Percentiles rank a stretch among this genome's conserved stretches.
These are phyloP conservation scores for Aleadryas rufinucha DNA, from an alignment of 2,113 vertebrate genomes.

Conservation along the genomic window DNA sequence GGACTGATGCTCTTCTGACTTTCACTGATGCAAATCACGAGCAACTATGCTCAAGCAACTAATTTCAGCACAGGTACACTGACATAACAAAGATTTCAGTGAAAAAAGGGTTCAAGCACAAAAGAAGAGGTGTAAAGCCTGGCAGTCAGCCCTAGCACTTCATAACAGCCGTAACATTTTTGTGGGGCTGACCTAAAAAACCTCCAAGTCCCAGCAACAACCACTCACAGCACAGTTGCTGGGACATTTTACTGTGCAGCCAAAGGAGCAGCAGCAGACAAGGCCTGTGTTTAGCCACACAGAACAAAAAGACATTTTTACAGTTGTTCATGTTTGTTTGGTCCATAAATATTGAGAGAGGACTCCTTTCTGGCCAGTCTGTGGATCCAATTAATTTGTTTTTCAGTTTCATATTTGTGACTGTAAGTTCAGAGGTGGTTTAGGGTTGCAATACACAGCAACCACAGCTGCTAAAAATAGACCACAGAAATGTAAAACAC, in stretches of 20 bases:
- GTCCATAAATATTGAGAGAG: neutral
- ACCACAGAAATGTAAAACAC: neutral
- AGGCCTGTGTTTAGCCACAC: neutral
- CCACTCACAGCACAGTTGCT: neutral
- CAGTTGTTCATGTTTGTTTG: neutral
- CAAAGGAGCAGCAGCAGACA: neutral
- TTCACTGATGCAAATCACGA: neutral
- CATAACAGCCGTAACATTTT: neutral
- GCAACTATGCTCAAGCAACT: neutral
- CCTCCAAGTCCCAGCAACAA: fast-evolving
- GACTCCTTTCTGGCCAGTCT: neutral
- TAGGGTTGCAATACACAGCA: neutral
- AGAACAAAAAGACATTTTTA: neutral
- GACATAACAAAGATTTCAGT: neutral
- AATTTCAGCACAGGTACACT: neutral
- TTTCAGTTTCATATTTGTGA: neutral
- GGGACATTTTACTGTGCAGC: neutral
- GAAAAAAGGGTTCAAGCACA: neutral
- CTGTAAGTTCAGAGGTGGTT: neutral
- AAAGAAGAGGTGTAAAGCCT: neutral
- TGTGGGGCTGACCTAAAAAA: neutral
- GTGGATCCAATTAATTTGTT: neutral
- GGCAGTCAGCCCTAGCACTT: neutral
- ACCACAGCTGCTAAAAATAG: slow-evolving; percentile 22
- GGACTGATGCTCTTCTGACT: neutral